Evolutionary conservation across 2,113 vertebrate genomes (phyloP).

Genomic region (Isurus oxyrinchus): DNA sequence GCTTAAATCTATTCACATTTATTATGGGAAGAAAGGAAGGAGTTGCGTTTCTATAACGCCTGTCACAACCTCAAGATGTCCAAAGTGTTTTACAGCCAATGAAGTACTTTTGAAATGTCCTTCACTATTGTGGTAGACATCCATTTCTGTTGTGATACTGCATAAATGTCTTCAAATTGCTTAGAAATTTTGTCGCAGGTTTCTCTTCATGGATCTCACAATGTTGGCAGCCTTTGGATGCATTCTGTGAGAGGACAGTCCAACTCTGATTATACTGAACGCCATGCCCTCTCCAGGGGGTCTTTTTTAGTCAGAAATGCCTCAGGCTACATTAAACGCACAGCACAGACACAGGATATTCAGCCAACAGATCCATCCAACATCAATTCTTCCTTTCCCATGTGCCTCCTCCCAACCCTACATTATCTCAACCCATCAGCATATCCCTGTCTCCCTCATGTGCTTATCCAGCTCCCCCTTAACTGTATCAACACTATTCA

Average conservation of each 20-base stretch:
- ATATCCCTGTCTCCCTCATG: neutral
- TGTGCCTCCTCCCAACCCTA: rapidly evolving
- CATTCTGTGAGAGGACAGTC: neutral
- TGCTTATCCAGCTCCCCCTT: neutral
- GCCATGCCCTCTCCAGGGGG: neutral
- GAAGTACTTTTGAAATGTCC: neutral
- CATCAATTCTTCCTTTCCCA: too few relatives aligned
- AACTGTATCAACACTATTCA: neutral
- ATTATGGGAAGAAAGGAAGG: neutral
- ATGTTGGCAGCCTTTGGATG: neutral
- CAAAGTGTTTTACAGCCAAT: neutral
- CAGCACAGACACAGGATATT: neutral
- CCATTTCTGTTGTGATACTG: neutral
- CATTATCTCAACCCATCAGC: neutral
- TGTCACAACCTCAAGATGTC: neutral
- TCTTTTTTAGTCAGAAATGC: neutral
- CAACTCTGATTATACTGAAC: neutral
- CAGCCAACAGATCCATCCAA: too few relatives aligned
- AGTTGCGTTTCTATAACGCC: neutral
- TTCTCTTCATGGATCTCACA: neutral
- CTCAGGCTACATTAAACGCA: neutral
- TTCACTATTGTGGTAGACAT: rapidly evolving
- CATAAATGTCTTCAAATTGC: neutral
- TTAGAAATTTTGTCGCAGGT: neutral
- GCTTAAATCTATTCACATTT: neutral